Evolutionary conservation across 2,113 vertebrate species (phyloP).

Genomic region (Vulpes lagopus): DNA sequence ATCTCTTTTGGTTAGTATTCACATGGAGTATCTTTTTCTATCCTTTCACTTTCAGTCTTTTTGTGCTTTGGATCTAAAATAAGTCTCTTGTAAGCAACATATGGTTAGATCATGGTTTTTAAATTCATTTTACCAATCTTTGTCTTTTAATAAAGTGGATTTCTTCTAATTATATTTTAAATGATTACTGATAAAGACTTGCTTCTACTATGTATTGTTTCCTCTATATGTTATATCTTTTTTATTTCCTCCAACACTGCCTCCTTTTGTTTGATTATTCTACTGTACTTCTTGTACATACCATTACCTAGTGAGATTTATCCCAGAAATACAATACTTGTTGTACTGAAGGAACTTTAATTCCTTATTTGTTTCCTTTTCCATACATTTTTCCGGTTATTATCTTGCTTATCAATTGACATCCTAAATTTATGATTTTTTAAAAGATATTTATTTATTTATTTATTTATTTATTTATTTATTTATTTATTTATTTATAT

Average conservation of each 20-base stretch:
- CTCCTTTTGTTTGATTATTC: background rate
- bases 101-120: background rate
- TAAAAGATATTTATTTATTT: too few relatives aligned
- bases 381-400: background rate
- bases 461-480: too few relatives aligned
- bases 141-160: background rate
- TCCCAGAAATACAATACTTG: too few relatives aligned
- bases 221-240: background rate
- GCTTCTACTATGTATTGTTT: background rate
- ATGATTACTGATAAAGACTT: background rate
- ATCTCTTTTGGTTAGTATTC: background rate
- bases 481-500: too few relatives aligned
- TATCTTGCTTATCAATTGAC: background rate
- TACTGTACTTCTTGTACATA: background rate
- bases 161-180: background rate
- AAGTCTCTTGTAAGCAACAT: background rate
- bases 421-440: background rate
- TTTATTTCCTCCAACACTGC: background rate
- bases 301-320: too few relatives aligned
- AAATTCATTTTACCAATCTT: background rate
- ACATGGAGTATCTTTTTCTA: background rate
- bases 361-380: background rate
- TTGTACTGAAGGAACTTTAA: background rate
- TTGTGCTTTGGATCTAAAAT: background rate
- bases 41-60: background rate